Evolutionary conservation across 2,113 vertebrate genomes (phyloP).

Genomic region (Nannospalax galili): DNA sequence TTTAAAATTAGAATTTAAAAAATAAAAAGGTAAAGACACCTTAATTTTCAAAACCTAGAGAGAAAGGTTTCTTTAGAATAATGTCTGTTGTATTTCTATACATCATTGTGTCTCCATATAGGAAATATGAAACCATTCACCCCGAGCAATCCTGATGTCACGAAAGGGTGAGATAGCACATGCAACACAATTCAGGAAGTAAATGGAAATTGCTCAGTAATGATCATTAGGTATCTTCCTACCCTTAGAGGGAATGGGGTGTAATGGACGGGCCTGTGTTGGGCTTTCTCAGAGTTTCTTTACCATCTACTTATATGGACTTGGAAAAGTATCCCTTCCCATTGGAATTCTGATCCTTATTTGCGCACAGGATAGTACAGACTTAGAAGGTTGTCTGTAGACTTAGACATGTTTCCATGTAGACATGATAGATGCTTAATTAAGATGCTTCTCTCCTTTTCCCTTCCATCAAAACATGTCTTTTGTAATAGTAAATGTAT

Average conservation of each 20-base stretch:
- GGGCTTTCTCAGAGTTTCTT: neutral
- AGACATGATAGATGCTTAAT: neutral
- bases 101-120: neutral
- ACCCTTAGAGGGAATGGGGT: neutral
- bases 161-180: neutral
- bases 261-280: neutral
- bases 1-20: neutral
- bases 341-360: neutral
- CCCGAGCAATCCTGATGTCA: neutral
- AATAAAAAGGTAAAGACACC: neutral
- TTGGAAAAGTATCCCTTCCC: neutral
- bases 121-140: neutral
- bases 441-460: neutral
- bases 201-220: neutral
- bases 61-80: neutral
- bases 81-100: neutral
- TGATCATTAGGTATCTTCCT: neutral
- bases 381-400: neutral
- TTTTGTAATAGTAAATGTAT: neutral
- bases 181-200: neutral
- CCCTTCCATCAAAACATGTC: neutral
- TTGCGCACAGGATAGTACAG: neutral
- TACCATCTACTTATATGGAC: neutral
- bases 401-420: neutral
- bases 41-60: neutral